These are phyloP conservation scores for Petrocephalus zakoni DNA, from an alignment of 2,113 vertebrate species.

Conservation along the genomic window DNA sequence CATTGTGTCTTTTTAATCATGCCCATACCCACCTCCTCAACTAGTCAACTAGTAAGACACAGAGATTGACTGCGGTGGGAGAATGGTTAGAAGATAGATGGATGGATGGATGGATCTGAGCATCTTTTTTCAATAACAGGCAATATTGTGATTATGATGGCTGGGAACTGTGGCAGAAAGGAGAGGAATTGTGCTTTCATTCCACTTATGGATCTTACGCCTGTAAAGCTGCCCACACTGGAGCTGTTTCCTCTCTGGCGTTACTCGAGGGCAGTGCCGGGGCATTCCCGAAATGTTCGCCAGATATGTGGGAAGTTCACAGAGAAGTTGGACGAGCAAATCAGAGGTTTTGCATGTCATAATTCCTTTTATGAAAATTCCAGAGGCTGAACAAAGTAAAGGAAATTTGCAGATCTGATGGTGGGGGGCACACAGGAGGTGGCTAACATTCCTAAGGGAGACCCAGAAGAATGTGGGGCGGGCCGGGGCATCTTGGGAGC, in stretches of 20 bases:
- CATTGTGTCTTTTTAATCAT: neutral
- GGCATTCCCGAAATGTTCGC: neutral
- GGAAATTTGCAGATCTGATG: neutral
- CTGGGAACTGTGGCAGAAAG: neutral
- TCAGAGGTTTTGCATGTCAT: neutral
- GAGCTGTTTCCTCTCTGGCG: neutral
- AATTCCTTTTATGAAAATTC: neutral
- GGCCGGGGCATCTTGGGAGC: neutral
- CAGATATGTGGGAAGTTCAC: neutral
- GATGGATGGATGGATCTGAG: neutral
- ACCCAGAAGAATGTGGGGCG: neutral
- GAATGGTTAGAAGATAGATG: neutral
- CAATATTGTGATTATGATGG: neutral
- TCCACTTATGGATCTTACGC: neutral
- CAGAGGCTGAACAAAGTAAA: neutral
- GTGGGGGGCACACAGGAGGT: neutral
- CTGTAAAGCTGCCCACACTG: neutral
- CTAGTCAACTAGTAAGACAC: neutral
- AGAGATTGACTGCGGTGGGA: neutral
- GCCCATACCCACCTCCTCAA: neutral
- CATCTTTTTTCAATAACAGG: neutral
- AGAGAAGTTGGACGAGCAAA: neutral
- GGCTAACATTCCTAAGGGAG: neutral
- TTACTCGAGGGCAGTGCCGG: neutral
- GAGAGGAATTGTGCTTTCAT: neutral